Evolutionary conservation across 1,140 invertebrate species (phyloP), one percentile per base, ranked within the genome.

Genomic region (Drosophila equinoxialis): DNA sequence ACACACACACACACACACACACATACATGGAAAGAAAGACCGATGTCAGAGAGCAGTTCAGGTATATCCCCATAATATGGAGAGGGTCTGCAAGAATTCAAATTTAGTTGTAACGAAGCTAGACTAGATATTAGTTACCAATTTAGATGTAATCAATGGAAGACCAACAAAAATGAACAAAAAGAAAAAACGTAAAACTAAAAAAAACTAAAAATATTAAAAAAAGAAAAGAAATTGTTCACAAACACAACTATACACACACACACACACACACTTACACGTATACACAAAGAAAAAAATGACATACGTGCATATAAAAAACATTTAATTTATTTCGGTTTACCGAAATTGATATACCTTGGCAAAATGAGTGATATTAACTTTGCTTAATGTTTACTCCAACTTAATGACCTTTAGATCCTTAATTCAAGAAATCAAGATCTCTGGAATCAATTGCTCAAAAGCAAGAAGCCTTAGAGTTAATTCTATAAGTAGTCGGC

Each of bases 1-100:
- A 30, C 5, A 6, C 26, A 30, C 5, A 30, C 30, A 30, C 30
- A 30, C 30, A 30, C 30, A 30, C 30, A 30, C 1, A 26, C 3
- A 26, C 33, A 23, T 23, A 8, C 6, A 8, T 8, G 8, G 20
- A 1, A 23, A 23, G 20, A 23, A 23, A 23, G 20, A 35, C 33
- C 58, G 67, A 79, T 87, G 83, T 82, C 79, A 82, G 82, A 79
- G 41, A 61, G 79, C 77, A 67, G 79, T 81, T 69, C 58, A 77
- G 61, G 60, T 72, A 81, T 79, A 77, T 79, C 55, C 76, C 83
- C 84, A 86, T 86, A 86, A 86, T 87, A 86, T 89, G 83, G 83
- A 80, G 30, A 30, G 30, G 68, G 35, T 78, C 64, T 73, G 77
- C 81, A 66, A 74, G 65, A 76, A 76, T 79, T 79, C 57, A 59